Evolutionary conservation across 2,797 vertebrate species (phyloP).

Genomic region (Vireo griseus): DNA sequence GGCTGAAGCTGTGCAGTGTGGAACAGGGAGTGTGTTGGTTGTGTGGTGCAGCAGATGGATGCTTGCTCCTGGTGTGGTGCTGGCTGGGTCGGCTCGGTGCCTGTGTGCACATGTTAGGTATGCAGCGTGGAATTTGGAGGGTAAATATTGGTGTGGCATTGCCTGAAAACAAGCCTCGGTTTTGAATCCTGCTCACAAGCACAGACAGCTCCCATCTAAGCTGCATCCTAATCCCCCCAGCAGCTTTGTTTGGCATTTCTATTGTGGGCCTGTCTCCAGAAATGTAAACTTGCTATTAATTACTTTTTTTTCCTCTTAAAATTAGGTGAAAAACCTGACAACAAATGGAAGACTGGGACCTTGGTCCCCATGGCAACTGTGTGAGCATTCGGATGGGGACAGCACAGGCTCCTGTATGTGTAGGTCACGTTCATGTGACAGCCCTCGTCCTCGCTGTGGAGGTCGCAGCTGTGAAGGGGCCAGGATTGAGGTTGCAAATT

Average conservation of each 20-base stretch:
- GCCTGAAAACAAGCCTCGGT: conserved; percentile 26
- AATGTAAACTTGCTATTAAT: conserved; percentile 34
- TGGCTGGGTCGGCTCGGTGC: neutral
- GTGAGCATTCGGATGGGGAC: conserved; percentile 90
- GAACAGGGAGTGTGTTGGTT: neutral
- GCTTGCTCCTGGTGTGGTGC: neutral
- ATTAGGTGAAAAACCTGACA: conserved; percentile 90
- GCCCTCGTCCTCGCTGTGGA: conserved; percentile 87
- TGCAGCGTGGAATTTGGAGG: neutral
- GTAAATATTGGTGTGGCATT: conserved; percentile 32
- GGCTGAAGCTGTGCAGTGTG: neutral
- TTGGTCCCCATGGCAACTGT: conserved; percentile 93
- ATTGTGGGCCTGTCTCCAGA: conserved; percentile 10
- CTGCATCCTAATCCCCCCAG: neutral
- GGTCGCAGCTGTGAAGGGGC: conserved; percentile 86
- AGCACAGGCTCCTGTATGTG: conserved; percentile 89
- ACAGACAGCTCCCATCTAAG: conserved; percentile 32
- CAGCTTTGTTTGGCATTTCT: conserved; percentile 28
- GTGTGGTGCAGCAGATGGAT: neutral
- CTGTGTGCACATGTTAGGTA: conserved; percentile 17
- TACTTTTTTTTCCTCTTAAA: conserved; percentile 24
- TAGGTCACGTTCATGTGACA: conserved; percentile 88
- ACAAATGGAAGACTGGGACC: conserved; percentile 84
- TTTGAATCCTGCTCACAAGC: conserved; percentile 5
- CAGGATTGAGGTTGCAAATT: conserved; percentile 93